Evolutionary conservation across 2,797 vertebrate genomes (phyloP).

Genomic region (Sebastes minor): DNA sequence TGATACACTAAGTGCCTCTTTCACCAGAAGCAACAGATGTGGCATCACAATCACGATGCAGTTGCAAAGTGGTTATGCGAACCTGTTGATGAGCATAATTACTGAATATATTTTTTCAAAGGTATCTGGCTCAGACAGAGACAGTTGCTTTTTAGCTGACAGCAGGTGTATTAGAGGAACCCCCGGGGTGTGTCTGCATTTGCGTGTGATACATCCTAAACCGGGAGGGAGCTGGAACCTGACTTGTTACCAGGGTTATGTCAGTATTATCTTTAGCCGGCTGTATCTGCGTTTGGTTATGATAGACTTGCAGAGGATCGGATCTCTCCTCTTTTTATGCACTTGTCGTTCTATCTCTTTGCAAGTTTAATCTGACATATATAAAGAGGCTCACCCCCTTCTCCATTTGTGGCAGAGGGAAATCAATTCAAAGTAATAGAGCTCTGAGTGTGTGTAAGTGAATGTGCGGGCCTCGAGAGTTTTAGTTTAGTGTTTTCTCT

Average conservation of each 20-base stretch:
- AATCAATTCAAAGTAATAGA: slow-evolving; percentile 75
- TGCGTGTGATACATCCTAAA: slow-evolving; percentile 3
- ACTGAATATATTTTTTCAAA: slow-evolving; percentile 12
- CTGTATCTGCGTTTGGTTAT: slow-evolving; percentile 25
- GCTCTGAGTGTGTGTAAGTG: slow-evolving; percentile 50
- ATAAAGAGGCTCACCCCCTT: slow-evolving; percentile 64
- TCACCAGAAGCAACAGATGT: slow-evolving; percentile 25
- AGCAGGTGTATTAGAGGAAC: slow-evolving; percentile 37
- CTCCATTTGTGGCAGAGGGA: slow-evolving; percentile 67
- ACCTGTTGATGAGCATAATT: slow-evolving; percentile 31
- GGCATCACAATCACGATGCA: not conserved
- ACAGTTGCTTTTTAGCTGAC: slow-evolving; percentile 34
- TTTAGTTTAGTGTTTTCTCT: slow-evolving; percentile 51
- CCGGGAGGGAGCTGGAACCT: not conserved
- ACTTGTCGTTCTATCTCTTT: slow-evolving; percentile 44
- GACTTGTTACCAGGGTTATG: slow-evolving; percentile 53
- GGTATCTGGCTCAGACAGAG: slow-evolving; percentile 27
- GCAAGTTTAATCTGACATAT: slow-evolving; percentile 72
- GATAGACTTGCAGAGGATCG: slow-evolving; percentile 40
- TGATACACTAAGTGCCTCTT: not conserved
- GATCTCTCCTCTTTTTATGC: slow-evolving; percentile 61
- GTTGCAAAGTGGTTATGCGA: slow-evolving; percentile 27
- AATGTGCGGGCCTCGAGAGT: slow-evolving; percentile 54
- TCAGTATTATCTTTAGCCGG: slow-evolving; percentile 60
- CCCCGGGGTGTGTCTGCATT: not conserved